Base-by-base conservation (phyloP, 1,140 invertebrate genomes). In the Euura lappo region DNA sequence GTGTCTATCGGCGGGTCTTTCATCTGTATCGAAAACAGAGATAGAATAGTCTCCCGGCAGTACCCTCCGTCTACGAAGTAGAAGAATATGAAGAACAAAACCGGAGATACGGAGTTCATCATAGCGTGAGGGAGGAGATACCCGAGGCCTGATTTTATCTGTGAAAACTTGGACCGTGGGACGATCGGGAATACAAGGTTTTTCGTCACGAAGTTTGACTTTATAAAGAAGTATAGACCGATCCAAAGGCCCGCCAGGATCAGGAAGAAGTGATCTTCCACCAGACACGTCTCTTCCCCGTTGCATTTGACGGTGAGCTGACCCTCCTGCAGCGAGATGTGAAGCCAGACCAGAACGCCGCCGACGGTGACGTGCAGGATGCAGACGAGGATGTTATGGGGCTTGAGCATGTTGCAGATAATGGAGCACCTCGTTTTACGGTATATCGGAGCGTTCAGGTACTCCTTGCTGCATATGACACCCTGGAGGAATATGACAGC, bases 191-290 rank as follows among this genome's bases (percentile, higher is more conserved):
- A 94, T 2, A 79, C 72, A 0, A 89, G 76, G 68, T 81, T 78
- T 45, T 79, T 78, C 1, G 69, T 64, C 5, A 72, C 72, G 11
- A 89, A 86, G 67, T 90, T 88, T 60, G 89, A 89, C 76, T 89
- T 90, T 0, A 90, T 76, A 76, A 93, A 94, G 77, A 91, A 92
- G 77, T 91, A 93, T 70, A 93, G 84, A 66, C 93, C 93, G 72
- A 90, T 91, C 89, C 91, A 93, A 64, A 93, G 86, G 28, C 93
- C 93, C 71, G 90, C 90, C 74, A 92, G 85, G 8, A 93, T 84
- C 13, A 94, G 76, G 78, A 93, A 93, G 7, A 90, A 87, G 69
- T 90, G 85, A 72, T 89, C 87, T 74, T 91, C 90, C 51, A 87
- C 85, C 4, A 92, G 76, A 75, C 88, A 90, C 0, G 65, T 76